These are phyloP conservation scores for Ophonus ardosiacus DNA, from an alignment of 2,888 invertebrate genomes.

Conservation along the genomic window DNA sequence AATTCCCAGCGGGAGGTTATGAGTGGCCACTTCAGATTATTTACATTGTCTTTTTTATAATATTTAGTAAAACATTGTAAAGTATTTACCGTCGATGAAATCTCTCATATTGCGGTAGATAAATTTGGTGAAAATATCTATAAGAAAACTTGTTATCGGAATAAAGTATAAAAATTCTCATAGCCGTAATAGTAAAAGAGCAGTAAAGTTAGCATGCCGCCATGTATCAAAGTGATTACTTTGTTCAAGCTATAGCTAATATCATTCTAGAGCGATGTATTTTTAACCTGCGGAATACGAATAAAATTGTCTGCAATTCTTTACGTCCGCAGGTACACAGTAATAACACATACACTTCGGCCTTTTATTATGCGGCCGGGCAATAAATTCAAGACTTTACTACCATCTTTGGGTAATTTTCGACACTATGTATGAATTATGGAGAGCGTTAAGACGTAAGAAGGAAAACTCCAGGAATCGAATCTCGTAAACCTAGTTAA, in stretches of 20 bases:
- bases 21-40: too few species aligned
- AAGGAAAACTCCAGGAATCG: background rate
- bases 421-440: constrained; percentile 64
- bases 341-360: constrained; percentile 43
- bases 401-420: constrained; percentile 62
- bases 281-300: constrained; percentile 33
- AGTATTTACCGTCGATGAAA: background rate
- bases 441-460: constrained; percentile 49
- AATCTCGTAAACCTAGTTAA: constrained; percentile 3
- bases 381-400: constrained; percentile 61
- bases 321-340: constrained; percentile 52
- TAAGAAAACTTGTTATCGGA: constrained; percentile 20
- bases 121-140: constrained; percentile 4
- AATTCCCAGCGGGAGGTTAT: too few species aligned
- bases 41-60: too few species aligned
- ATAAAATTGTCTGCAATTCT: constrained; percentile 52
- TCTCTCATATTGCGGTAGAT: background rate
- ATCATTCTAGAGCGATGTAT: constrained; percentile 33
- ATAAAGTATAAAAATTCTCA: constrained; percentile 14
- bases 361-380: constrained; percentile 52
- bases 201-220: constrained; percentile 7
- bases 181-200: constrained; percentile 4
- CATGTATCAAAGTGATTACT: constrained; percentile 46
- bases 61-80: too few species aligned
- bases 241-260: constrained; percentile 35